Evolutionary conservation across 2,888 invertebrate species (phyloP).

Genomic region (Alviniconcha strummeri): DNA sequence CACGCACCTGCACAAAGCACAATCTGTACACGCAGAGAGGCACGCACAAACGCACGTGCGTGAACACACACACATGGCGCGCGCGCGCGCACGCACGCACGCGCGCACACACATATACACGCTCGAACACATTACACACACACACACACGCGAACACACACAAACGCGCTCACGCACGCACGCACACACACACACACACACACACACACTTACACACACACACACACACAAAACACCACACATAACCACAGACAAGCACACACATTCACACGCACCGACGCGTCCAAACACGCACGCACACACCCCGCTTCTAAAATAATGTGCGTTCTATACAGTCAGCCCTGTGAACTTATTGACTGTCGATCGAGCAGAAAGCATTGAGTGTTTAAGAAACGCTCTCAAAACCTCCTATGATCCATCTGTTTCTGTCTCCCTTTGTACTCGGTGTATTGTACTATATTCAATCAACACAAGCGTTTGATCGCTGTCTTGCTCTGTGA

Average conservation of each 20-base stretch:
- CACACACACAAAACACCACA: not conserved
- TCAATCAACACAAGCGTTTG: too few relatives aligned
- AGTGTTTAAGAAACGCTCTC: too few relatives aligned
- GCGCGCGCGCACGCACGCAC: not conserved
- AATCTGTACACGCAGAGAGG: not conserved
- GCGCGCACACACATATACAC: not conserved
- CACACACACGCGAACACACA: not conserved
- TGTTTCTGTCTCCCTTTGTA: too few relatives aligned
- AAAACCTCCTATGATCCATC: too few relatives aligned
- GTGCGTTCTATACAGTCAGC: too few relatives aligned
- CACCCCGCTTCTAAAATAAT: not conserved
- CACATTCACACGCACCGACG: not conserved
- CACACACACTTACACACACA: not conserved
- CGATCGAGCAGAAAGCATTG: too few relatives aligned
- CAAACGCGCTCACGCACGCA: not conserved
- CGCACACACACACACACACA: slow-evolving; percentile 7
- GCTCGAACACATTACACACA: not conserved
- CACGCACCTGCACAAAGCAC: not conserved
- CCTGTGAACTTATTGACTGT: too few relatives aligned
- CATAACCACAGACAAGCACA: not conserved
- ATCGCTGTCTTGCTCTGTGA: too few relatives aligned
- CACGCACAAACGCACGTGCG: not conserved
- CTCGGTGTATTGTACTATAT: too few relatives aligned
- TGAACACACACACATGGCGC: not conserved
- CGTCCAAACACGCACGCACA: not conserved